phyloP scores from a whole-genome alignment of 2,888 invertebrate genomes.

The Rhogogaster chlorosoma region DNA sequence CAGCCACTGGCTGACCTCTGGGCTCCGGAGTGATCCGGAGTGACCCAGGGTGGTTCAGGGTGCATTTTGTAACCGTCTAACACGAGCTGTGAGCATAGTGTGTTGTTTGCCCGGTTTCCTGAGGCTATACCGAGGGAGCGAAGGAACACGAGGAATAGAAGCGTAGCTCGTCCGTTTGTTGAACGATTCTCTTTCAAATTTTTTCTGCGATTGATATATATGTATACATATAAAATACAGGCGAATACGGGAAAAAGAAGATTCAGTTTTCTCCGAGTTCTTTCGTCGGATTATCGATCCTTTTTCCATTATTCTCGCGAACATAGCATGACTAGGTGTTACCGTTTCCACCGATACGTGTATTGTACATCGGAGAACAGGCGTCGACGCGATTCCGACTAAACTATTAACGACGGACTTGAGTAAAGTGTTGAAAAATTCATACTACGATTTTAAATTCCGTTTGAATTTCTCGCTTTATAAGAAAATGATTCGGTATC shows the following conservation, averaged over 20 bases:
- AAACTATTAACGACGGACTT: constrained; percentile 11
- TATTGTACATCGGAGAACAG: neutral
- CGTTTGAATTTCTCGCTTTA: constrained; percentile 73
- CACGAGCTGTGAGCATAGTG: constrained; percentile 13
- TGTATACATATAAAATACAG: too few relatives aligned
- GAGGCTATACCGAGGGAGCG: neutral
- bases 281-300: neutral
- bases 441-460: constrained; percentile 65
- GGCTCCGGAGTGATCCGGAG: constrained; percentile 50
- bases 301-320: neutral
- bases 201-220: neutral
- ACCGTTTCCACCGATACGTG: neutral
- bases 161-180: neutral
- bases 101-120: constrained; percentile 23
- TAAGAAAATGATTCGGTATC: constrained; percentile 49
- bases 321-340: neutral
- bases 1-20: constrained; percentile 67
- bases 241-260: neutral
- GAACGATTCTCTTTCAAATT: constrained; percentile 9
- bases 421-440: constrained; percentile 65
- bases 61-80: constrained; percentile 15
- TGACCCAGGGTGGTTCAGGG: constrained; percentile 32
- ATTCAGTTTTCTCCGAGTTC: neutral
- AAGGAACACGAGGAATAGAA: neutral
- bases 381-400: neutral